Evolutionary conservation across 2,797 vertebrate genomes (phyloP).

Genomic region (Coregonus suidteri): DNA sequence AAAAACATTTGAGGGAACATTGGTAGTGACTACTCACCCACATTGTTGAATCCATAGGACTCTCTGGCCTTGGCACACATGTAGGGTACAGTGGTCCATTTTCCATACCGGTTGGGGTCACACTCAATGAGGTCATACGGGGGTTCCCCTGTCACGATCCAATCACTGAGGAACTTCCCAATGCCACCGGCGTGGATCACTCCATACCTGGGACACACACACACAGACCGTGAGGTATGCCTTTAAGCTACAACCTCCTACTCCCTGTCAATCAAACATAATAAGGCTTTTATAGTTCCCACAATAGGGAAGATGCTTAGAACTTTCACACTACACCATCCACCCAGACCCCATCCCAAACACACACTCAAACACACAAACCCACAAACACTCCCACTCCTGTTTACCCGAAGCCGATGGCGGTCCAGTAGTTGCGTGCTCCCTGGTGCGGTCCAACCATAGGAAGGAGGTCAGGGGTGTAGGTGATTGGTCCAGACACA

Average conservation of each 20-base stretch:
- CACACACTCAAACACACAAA: neutral
- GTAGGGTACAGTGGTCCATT: constrained; percentile 86
- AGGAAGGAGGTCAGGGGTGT: constrained; percentile 94
- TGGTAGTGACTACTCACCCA: constrained; percentile 77
- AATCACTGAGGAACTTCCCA: constrained; percentile 94
- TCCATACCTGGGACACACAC: constrained; percentile 81
- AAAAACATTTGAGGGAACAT: too few relatives aligned
- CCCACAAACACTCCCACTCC: neutral
- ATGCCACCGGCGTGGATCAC: constrained; percentile 97
- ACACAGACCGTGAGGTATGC: neutral
- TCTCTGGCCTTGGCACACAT: constrained; percentile 91
- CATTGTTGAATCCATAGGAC: constrained; percentile 95
- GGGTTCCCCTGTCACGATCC: constrained; percentile 90
- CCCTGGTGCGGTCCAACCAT: constrained; percentile 94
- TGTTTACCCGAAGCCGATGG: constrained; percentile 86
- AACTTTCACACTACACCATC: too few relatives aligned
- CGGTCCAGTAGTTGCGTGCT: constrained; percentile 92
- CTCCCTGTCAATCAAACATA: too few relatives aligned
- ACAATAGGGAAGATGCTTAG: too few relatives aligned
- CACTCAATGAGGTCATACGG: constrained; percentile 94
- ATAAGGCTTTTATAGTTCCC: too few relatives aligned
- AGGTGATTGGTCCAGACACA: constrained; percentile 94
- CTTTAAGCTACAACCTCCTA: too few relatives aligned
- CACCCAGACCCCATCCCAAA: neutral
- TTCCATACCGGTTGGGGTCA: constrained; percentile 93